Evolutionary conservation across 2,888 invertebrate species (phyloP).

Genomic region (Dynastes grantii): DNA sequence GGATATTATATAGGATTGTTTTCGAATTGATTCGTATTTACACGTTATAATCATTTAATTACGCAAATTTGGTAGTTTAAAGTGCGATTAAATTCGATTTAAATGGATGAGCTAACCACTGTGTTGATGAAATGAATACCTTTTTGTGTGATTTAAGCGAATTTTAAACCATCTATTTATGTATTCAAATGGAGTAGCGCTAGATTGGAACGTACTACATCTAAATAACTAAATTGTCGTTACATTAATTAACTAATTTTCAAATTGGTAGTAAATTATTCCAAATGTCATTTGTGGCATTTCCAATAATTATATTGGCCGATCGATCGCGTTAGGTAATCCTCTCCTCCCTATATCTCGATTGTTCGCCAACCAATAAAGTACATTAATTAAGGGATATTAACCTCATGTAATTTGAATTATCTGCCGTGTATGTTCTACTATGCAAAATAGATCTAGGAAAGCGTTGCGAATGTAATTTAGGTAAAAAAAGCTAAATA

Average conservation of each 20-base stretch:
- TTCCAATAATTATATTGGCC: constrained; percentile 5
- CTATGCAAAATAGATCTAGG: neutral
- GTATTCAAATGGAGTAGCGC: too few relatives aligned
- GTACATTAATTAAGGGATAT: neutral
- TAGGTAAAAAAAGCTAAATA: too few relatives aligned
- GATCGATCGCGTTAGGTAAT: neutral
- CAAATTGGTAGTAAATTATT: constrained; percentile 14
- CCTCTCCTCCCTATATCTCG: neutral
- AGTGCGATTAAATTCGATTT: too few relatives aligned
- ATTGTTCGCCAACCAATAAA: neutral
- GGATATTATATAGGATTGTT: neutral
- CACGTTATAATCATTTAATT: too few relatives aligned
- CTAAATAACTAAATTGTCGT: neutral
- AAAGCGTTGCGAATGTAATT: too few relatives aligned
- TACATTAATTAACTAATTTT: constrained; percentile 7
- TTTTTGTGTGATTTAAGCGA: neutral
- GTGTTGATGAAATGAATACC: too few relatives aligned
- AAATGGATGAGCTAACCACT: too few relatives aligned
- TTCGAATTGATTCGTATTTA: too few relatives aligned
- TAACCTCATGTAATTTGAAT: neutral
- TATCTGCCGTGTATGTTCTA: neutral
- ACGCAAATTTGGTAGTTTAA: too few relatives aligned
- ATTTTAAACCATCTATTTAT: neutral
- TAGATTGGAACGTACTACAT: neutral
- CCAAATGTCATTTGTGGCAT: constrained; percentile 1